phyloP scores from a whole-genome alignment of 2,888 invertebrate species.

The Acanthoscelides obtectus region DNA sequence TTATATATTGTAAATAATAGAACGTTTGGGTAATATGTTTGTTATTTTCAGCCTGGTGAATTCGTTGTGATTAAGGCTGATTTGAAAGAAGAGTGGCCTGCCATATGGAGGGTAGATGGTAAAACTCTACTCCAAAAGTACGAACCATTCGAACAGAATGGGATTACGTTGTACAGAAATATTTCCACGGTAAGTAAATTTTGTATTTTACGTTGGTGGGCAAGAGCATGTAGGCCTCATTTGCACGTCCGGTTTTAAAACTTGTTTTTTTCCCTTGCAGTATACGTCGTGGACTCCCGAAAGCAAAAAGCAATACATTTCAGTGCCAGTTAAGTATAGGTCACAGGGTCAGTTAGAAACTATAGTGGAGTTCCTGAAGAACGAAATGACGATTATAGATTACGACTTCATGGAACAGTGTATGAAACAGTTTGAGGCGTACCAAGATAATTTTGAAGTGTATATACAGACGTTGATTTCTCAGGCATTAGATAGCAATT shows the following conservation, averaged over 20 bases:
- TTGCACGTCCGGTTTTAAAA: not conserved
- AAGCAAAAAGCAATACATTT: conserved; percentile 73
- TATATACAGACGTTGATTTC: conserved; percentile 89
- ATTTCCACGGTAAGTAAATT: conserved; percentile 71
- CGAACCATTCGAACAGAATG: conserved; percentile 77
- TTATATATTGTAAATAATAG: not conserved
- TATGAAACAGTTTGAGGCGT: conserved; percentile 70
- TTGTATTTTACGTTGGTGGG: too few relatives aligned
- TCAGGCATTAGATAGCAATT: conserved; percentile 84
- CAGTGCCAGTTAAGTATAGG: conserved; percentile 72
- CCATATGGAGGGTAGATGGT: conserved; percentile 88
- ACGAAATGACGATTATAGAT: conserved; percentile 65
- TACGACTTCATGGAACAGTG: conserved; percentile 66
- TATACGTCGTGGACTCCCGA: conserved; percentile 83
- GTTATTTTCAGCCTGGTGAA: conserved; percentile 69
- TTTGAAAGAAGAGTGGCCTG: conserved; percentile 74
- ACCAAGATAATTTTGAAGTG: conserved; percentile 85
- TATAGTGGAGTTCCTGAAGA: conserved; percentile 73
- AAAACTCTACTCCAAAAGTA: conserved; percentile 78
- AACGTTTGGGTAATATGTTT: not conserved
- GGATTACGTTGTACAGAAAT: conserved; percentile 76
- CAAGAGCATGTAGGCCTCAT: too few relatives aligned
- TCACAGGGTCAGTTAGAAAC: conserved; percentile 73
- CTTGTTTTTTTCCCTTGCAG: conserved; percentile 48
- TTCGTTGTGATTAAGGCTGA: conserved; percentile 85